Evolutionary conservation across 2,888 invertebrate species (phyloP), one percentile per base, ranked within the genome.

Genomic region (Dendrolimus pini): DNA sequence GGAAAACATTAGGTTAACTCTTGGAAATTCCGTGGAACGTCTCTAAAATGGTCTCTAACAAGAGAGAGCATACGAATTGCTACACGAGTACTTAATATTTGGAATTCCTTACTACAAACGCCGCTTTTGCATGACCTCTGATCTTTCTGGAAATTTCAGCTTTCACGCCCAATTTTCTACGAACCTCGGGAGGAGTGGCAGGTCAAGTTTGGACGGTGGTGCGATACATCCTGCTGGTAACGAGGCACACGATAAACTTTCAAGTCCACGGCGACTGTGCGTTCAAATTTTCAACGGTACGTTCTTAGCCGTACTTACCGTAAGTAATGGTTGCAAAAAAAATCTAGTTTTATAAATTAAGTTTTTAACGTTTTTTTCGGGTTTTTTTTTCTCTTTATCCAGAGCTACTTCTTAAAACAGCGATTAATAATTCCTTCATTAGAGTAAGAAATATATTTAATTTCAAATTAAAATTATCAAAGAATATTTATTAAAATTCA

Each of bases 211-310:
- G 56, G 61, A 62, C 84, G 85, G 88, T 62, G 64, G 72, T 64
- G 63, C 69, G 72, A 74, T 75, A 74, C 73, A 71, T 69, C 75
- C 74, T 76, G 75, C 78, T 76, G 78, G 80, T 82, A 88, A 88
- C 86, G 88, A 85, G 83, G 82, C 72, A 75, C 75, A 81, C 88
- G 82, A 89, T 88, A 89, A 89, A 89, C 79, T 89, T 85, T 75
- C 81, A 78, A 84, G 79, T 79, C 78, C 78, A 79, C 78, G 82
- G 84, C 87, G 88, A 87, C 85, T 81, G 82, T 84, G 79, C 83
- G 83, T 82, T 88, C 87, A 88, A 87, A 89, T 85, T 85, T 85
- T 86, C 85, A 83, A 79, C 85, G 81, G 75, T 81, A 68, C 75
- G 80, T 74, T 85, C 83, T 80, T 82, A 82, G 82, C 85, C 79